A percentile compares a stretch with the other conserved stretches of the same genome.
These are phyloP conservation scores for Ptilodon capucinus DNA, from an alignment of 2,888 invertebrate genomes.

Conservation along the genomic window DNA sequence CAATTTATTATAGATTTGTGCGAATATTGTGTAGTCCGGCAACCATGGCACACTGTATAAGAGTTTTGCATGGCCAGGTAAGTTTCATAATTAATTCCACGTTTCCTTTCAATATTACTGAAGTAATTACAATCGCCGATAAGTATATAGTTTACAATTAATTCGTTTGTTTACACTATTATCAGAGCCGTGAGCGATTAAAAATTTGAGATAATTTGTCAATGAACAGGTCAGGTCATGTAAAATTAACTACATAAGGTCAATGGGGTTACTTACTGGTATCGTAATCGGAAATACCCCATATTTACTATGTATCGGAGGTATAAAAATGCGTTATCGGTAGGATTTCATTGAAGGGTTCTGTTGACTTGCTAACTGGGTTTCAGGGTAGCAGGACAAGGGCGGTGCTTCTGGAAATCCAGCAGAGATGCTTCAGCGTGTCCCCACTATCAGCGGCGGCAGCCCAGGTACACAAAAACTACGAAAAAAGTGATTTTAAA, in stretches of 20 bases:
- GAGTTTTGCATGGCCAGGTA: conserved; percentile 91
- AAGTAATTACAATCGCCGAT: not conserved
- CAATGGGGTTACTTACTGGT: conserved; percentile 34
- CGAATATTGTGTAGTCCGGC: conserved; percentile 64
- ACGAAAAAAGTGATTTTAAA: conserved; percentile 38
- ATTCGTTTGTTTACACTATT: conserved; percentile 59
- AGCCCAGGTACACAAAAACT: conserved; percentile 80
- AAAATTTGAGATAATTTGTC: conserved; percentile 42
- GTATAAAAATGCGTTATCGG: not conserved
- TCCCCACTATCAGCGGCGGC: conserved; percentile 89
- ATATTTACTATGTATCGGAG: conserved; percentile 4
- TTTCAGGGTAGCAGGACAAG: conserved; percentile 82
- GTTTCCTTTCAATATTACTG: conserved; percentile 25
- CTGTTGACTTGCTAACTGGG: conserved; percentile 17
- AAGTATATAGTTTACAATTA: conserved; percentile 5
- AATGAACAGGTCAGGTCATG: conserved; percentile 60
- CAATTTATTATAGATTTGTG: conserved; percentile 44
- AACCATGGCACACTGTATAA: conserved; percentile 89
- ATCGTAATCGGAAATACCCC: conserved; percentile 21
- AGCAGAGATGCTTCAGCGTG: conserved; percentile 92
- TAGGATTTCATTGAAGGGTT: not conserved
- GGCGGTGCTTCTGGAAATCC: conserved; percentile 82
- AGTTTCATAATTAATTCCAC: conserved; percentile 51
- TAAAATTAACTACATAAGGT: conserved; percentile 53
- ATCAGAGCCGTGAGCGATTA: conserved; percentile 42